Percentiles rank a stretch among this genome's conserved stretches.
Conservation (phyloP, 2,797 vertebrate genomes). For the Enteromius trimaculatus region DNA sequence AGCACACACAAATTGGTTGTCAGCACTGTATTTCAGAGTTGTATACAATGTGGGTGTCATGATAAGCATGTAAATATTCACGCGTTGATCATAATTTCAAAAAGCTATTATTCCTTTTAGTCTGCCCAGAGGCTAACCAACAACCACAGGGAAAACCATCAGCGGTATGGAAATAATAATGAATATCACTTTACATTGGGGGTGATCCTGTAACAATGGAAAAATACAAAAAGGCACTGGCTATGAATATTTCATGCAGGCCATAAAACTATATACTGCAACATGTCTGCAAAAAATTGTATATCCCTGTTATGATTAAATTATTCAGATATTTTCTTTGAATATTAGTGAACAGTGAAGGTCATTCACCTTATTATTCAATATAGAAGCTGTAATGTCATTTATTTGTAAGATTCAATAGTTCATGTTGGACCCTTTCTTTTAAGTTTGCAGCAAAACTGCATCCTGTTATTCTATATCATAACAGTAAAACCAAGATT, state of each 20-base stretch:
- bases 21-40: not conserved
- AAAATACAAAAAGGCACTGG: not conserved
- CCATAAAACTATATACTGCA: not conserved
- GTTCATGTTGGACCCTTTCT: not conserved
- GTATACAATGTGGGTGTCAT: not conserved
- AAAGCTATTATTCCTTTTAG: conserved; percentile 14
- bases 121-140: not conserved
- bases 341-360: not conserved
- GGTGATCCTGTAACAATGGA: not conserved
- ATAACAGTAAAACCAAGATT: conserved; percentile 6
- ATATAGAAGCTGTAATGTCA: not conserved
- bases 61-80: conserved; percentile 22
- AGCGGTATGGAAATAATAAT: conserved; percentile 20
- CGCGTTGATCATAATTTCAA: conserved; percentile 23
- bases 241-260: conserved; percentile 7
- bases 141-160: conserved; percentile 3
- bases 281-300: not conserved
- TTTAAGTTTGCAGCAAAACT: not conserved
- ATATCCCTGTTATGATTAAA: not conserved
- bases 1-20: conserved; percentile 20
- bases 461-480: not conserved
- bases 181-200: not conserved
- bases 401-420: not conserved
- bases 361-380: not conserved
- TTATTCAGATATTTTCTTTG: not conserved